Conservation (phyloP, 2,888 invertebrate species). For the Noctua janthina region DNA sequence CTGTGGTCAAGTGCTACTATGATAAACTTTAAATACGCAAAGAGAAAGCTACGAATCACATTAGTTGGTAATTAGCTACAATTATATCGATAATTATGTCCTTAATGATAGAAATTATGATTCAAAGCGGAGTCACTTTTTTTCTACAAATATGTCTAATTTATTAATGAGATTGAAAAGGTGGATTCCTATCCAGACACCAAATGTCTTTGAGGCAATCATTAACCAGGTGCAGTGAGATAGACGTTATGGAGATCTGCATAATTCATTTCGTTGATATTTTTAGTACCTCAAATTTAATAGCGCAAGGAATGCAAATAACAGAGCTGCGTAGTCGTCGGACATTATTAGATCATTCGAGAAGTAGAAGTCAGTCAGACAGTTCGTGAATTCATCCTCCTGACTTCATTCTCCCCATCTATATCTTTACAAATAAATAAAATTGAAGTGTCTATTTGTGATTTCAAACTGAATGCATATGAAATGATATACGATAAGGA, state of each 20-base stretch:
- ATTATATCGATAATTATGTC: conserved; percentile 33
- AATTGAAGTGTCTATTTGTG: too few relatives aligned
- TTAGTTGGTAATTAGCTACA: conserved; percentile 42
- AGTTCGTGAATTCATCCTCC: neutral
- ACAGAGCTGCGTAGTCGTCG: neutral
- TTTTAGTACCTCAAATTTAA: neutral
- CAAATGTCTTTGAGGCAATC: neutral
- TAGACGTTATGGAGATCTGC: neutral
- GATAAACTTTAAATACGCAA: conserved; percentile 50
- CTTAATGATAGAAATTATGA: conserved; percentile 14
- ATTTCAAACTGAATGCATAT: too few relatives aligned
- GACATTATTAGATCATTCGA: neutral
- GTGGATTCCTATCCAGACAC: neutral
- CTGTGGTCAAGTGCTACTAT: conserved; percentile 45
- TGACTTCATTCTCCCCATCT: neutral
- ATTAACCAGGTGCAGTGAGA: too few relatives aligned
- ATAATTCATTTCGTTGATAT: neutral
- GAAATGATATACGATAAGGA: too few relatives aligned
- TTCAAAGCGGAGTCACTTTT: neutral
- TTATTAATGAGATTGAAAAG: neutral
- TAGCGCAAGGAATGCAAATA: neutral
- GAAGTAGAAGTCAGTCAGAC: neutral
- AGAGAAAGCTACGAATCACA: conserved; percentile 51
- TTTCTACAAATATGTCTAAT: neutral
- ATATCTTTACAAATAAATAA: neutral